These are phyloP conservation scores for Strongylocentrotus purpuratus DNA, from an alignment of 35 echinoderm and acorn worm species.

Conservation along the genomic window DNA sequence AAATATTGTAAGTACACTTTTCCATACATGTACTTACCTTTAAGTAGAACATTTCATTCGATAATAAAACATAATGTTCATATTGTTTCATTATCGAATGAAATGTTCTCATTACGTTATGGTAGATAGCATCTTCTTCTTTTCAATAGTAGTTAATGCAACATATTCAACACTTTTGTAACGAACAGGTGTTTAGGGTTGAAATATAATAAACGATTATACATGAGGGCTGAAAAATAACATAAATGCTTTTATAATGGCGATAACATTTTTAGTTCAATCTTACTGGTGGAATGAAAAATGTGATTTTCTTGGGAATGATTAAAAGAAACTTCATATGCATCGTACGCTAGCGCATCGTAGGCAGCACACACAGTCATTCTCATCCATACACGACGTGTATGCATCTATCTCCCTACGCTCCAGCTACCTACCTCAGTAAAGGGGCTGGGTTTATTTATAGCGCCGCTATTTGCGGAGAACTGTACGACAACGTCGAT, in stretches of 20 bases:
- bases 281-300: not conserved
- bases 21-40: too few relatives aligned
- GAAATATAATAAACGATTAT: too few relatives aligned
- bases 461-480: constrained; percentile 51
- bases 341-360: not conserved
- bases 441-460: constrained; percentile 21
- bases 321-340: not conserved
- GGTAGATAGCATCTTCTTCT: too few relatives aligned
- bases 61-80: too few relatives aligned
- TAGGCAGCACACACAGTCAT: not conserved
- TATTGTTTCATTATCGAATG: too few relatives aligned
- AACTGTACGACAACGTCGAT: constrained; percentile 34
- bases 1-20: too few relatives aligned
- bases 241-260: constrained; percentile 1
- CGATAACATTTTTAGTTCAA: not conserved
- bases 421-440: not conserved
- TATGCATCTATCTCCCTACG: not conserved
- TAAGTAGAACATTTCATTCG: too few relatives aligned
- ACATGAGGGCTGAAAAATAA: not conserved
- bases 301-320: not conserved
- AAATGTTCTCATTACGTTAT: too few relatives aligned
- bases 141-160: not conserved
- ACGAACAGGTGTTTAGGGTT: not conserved
- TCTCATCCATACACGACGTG: not conserved
- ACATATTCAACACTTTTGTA: not conserved